These are phyloP conservation scores for Rousettus madagascariensis DNA, from an alignment of 2,797 vertebrate genomes.

Conservation along the genomic window DNA sequence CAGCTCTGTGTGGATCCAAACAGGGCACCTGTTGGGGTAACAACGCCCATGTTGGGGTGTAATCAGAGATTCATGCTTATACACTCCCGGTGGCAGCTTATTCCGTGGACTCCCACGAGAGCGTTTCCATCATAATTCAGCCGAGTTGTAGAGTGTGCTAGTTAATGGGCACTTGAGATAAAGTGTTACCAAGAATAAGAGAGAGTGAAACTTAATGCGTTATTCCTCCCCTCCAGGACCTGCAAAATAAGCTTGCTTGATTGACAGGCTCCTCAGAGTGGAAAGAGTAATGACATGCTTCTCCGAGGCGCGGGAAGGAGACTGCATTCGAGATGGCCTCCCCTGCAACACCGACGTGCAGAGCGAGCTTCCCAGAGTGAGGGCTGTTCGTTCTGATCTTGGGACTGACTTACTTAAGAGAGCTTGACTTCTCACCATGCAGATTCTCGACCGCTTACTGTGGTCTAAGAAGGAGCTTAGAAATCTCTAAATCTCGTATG, in stretches of 20 bases:
- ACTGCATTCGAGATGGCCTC: slow-evolving; percentile 4
- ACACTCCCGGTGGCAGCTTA: slow-evolving; percentile 32
- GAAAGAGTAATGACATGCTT: slow-evolving; percentile 56
- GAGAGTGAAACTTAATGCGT: slow-evolving; percentile 65
- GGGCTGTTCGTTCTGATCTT: not conserved
- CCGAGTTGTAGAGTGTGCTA: slow-evolving; percentile 30
- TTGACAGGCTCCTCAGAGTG: slow-evolving; percentile 58
- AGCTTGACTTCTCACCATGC: slow-evolving; percentile 9
- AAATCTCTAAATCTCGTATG: not conserved
- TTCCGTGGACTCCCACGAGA: not conserved
- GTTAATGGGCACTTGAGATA: slow-evolving; percentile 75
- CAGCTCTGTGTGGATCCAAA: not conserved
- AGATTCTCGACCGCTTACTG: not conserved
- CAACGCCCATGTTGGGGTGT: not conserved
- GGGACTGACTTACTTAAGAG: not conserved
- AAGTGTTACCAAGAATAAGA: slow-evolving; percentile 74
- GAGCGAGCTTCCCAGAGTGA: slow-evolving; percentile 27
- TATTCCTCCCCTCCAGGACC: slow-evolving; percentile 62
- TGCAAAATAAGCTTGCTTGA: slow-evolving; percentile 68
- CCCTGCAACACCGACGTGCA: not conserved
- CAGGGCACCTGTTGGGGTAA: not conserved
- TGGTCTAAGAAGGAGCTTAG: slow-evolving; percentile 9
- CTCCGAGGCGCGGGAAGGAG: slow-evolving; percentile 46
- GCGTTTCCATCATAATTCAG: slow-evolving; percentile 66
- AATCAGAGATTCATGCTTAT: not conserved